Percentiles rank a stretch among this genome's conserved stretches.
phyloP scores from a whole-genome alignment of 1,140 invertebrate species.

The Leptopilina clavipes region DNA sequence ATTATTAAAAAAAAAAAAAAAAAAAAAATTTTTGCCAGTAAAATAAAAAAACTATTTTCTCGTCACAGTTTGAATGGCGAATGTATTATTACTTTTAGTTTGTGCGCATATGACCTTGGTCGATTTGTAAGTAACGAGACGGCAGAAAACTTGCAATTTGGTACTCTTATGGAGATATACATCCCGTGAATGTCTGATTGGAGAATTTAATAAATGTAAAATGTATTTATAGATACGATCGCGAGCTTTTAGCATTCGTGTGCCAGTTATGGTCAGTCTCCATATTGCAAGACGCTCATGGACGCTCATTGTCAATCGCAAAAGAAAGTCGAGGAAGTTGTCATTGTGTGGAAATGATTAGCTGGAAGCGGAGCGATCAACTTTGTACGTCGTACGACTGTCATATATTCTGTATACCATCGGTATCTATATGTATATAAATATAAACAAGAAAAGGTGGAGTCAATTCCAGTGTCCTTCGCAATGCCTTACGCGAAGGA shows the following conservation, averaged over 20 bases:
- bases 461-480: background rate
- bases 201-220: constrained; percentile 8
- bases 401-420: background rate
- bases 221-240: constrained; percentile 14
- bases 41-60: too few relatives aligned
- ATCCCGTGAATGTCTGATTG: background rate
- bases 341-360: constrained; percentile 33
- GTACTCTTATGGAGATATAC: too few relatives aligned
- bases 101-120: background rate
- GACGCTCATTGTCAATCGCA: constrained; percentile 30
- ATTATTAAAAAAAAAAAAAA: too few relatives aligned
- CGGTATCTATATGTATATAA: background rate
- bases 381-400: constrained; percentile 25
- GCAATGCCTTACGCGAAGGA: background rate
- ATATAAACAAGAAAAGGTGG: background rate
- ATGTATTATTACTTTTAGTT: too few relatives aligned
- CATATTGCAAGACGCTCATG: background rate
- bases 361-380: constrained; percentile 21
- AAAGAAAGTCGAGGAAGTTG: constrained; percentile 30
- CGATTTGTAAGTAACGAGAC: too few relatives aligned
- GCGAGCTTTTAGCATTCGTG: constrained; percentile 12
- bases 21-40: too few relatives aligned
- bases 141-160: background rate
- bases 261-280: constrained; percentile 22
- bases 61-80: too few relatives aligned